These are phyloP conservation scores for Aythya baeri DNA, from an alignment of 2,113 vertebrate genomes.

Conservation along the genomic window DNA sequence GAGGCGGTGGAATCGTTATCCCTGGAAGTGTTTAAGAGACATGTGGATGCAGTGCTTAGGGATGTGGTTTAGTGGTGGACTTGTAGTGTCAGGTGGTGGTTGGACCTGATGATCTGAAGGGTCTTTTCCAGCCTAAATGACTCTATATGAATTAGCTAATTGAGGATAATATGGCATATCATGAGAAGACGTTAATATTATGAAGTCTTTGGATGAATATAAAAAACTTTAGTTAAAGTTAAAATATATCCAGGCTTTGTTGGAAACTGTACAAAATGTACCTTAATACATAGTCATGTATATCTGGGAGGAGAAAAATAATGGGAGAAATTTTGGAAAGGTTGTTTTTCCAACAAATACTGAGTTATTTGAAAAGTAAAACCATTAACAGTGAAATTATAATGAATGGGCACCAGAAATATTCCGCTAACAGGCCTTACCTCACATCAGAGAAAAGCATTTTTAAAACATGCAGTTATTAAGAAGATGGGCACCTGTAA, in stretches of 20 bases:
- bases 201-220: not conserved
- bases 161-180: not conserved
- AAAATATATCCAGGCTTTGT: not conserved
- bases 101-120: too few species aligned
- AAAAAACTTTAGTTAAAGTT: not conserved
- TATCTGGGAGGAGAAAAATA: not conserved
- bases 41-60: too few species aligned
- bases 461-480: not conserved
- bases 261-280: not conserved
- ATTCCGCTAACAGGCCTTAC: not conserved
- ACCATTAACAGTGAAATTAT: not conserved
- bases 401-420: not conserved
- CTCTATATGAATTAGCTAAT: not conserved
- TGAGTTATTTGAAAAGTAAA: not conserved
- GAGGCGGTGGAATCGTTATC: too few species aligned
- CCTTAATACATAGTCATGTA: not conserved
- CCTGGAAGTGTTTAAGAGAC: too few species aligned
- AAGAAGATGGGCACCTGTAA: not conserved
- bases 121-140: too few species aligned
- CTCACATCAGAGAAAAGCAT: not conserved
- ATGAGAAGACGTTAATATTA: not conserved
- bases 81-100: too few species aligned
- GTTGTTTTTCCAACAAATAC: not conserved
- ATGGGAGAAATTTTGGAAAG: not conserved
- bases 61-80: too few species aligned